These are phyloP conservation scores for Lysandra bellargus DNA, from an alignment of 2,888 invertebrate species.

Conservation along the genomic window DNA sequence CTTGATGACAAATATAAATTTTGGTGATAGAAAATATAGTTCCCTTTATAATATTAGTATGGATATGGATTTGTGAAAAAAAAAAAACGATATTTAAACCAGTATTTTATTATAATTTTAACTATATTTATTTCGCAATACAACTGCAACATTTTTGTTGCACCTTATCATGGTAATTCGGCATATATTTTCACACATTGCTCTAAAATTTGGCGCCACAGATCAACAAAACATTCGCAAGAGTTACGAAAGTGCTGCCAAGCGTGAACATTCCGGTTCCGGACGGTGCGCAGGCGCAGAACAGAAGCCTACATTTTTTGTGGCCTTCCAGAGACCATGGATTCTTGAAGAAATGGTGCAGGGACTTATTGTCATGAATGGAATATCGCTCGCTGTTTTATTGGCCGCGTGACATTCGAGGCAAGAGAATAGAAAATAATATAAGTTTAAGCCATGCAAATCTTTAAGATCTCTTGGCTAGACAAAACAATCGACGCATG, in stretches of 20 bases:
- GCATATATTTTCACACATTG: background rate
- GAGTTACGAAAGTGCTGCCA: slow-evolving; percentile 75
- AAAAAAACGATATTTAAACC: too few species aligned
- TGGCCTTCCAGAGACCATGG: background rate
- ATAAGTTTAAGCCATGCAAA: too few species aligned
- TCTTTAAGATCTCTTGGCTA: too few species aligned
- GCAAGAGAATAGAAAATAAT: too few species aligned
- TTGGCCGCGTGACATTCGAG: background rate
- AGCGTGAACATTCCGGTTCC: slow-evolving; percentile 77
- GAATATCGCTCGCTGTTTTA: background rate
- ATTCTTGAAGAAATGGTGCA: background rate
- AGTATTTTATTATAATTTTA: too few species aligned
- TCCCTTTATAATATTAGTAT: too few species aligned
- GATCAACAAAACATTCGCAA: slow-evolving; percentile 72
- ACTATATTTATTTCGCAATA: too few species aligned
- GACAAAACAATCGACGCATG: too few species aligned
- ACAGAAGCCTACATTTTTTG: slow-evolving; percentile 42
- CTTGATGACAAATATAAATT: too few species aligned
- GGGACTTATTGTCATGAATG: background rate
- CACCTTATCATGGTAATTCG: background rate
- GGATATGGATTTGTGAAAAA: too few species aligned
- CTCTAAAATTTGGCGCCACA: background rate
- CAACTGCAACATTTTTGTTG: too few species aligned
- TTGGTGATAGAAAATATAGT: too few species aligned
- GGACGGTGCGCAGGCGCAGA: slow-evolving; percentile 68